Evolutionary conservation across 1,140 invertebrate species (phyloP), one percentile per base, ranked within the genome.

Genomic region (Aleiodes sp.): DNA sequence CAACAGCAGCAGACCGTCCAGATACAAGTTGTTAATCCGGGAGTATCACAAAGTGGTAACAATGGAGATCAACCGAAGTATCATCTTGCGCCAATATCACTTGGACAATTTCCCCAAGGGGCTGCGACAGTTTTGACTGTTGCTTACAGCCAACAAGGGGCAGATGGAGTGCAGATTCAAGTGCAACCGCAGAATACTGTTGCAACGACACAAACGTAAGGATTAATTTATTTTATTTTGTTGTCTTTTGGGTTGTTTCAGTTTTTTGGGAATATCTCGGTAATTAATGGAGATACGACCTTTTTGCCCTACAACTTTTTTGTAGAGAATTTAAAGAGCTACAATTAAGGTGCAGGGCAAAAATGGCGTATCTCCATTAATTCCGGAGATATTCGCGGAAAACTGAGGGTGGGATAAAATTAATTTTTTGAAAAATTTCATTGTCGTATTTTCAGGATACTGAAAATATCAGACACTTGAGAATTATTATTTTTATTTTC

Each of bases 1-100:
- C 82, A 87, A 56, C 91, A 91, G 16, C 91, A 92, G 75, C 91
- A 92, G 73, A 92, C 91, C 7, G 90, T 94, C 12, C 92, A 94
- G 80, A 93, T 94, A 52, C 92, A 93, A 80, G 92, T 94, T 39
- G 86, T 92, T 6, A 89, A 87, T 75, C 90, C 90, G 1, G 90
- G 87, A 59, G 79, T 90, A 3, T 76, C 82, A 0, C 83, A 84
- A 62, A 79, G 81, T 63, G 88, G 83, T 76, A 87, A 82, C 78
- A 87, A 75, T 46, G 77, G 82, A 2, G 88, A 89, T 56, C 89
- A 91, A 65, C 91, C 90, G 0, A 92, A 92, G 73, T 92, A 92
- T 81, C 91, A 92, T 73, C 82, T 90, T 43, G 87, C 88, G 0
- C 91, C 91, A 43, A 91, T 92, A 78, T 91, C 91, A 0, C 72